These are phyloP conservation scores for Myrmecophaga tridactyla DNA, from an alignment of 2,113 vertebrate species.

Conservation along the genomic window DNA sequence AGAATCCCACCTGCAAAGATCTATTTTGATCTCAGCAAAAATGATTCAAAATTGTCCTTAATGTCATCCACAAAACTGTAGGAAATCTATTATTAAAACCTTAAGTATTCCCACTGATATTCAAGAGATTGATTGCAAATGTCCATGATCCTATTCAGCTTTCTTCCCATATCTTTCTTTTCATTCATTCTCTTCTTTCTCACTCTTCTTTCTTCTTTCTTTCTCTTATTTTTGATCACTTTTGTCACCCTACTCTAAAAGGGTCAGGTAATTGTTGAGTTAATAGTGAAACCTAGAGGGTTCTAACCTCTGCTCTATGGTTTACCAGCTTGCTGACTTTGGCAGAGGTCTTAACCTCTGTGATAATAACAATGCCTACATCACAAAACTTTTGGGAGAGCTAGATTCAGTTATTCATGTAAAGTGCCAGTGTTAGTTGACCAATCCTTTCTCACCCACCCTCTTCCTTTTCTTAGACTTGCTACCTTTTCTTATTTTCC, in stretches of 20 bases:
- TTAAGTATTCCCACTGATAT: neutral
- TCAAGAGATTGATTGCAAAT: neutral
- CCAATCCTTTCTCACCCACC: neutral
- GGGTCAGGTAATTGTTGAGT: neutral
- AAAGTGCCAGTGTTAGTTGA: neutral
- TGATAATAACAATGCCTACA: neutral
- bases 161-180: neutral
- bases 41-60: neutral
- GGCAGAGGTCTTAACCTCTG: neutral
- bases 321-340: neutral
- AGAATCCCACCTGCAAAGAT: neutral
- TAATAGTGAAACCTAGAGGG: neutral
- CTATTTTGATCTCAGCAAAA: neutral
- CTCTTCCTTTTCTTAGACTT: neutral
- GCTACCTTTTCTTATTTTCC: neutral
- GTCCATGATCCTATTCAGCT: neutral
- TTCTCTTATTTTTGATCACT: neutral
- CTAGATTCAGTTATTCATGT: neutral
- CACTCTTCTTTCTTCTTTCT: neutral
- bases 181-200: neutral
- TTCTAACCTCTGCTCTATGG: neutral
- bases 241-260: neutral
- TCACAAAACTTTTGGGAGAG: neutral
- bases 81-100: neutral
- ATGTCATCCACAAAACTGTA: neutral